Percentiles rank a stretch among this genome's conserved stretches.
Evolutionary conservation across 2,888 invertebrate genomes (phyloP).

Genomic region (Pegoplata infirma): DNA sequence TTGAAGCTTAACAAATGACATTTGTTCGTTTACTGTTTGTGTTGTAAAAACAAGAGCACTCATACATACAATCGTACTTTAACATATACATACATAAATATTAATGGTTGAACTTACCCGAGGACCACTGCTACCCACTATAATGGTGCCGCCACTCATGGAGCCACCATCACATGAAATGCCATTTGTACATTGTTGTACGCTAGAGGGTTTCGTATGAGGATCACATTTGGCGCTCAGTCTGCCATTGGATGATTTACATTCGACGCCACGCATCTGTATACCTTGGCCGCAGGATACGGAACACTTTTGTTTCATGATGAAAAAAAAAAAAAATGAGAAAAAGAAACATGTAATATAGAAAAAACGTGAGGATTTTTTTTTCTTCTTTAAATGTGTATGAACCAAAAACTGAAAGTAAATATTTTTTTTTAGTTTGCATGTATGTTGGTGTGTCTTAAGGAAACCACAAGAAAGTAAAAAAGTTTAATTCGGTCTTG

Average conservation of each 20-base stretch:
- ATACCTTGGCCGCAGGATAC: conserved; percentile 93
- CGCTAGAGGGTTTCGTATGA: conserved; percentile 83
- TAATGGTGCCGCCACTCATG: conserved; percentile 72
- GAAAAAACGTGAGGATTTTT: conserved; percentile 32
- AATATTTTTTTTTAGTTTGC: conserved; percentile 25
- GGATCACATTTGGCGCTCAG: conserved; percentile 83
- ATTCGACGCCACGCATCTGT: conserved; percentile 89
- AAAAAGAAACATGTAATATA: conserved; percentile 9
- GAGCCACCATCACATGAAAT: conserved; percentile 82
- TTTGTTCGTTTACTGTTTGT: conserved; percentile 6
- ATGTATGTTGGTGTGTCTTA: background rate
- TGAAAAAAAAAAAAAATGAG: conserved; percentile 26
- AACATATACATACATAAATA: background rate
- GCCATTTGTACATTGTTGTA: conserved; percentile 86
- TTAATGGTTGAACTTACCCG: conserved; percentile 63
- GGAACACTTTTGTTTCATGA: conserved; percentile 85
- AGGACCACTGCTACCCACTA: conserved; percentile 73
- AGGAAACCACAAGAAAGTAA: no score
- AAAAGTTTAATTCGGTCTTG: no score
- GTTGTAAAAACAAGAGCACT: no score
- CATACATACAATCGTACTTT: background rate
- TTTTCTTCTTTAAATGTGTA: background rate
- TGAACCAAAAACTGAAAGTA: conserved; percentile 29
- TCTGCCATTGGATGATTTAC: conserved; percentile 82
- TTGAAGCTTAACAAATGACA: conserved; percentile 31